Evolutionary conservation across 1,140 invertebrate genomes (phyloP).

Genomic region (Ceratosolen fusciceps): DNA sequence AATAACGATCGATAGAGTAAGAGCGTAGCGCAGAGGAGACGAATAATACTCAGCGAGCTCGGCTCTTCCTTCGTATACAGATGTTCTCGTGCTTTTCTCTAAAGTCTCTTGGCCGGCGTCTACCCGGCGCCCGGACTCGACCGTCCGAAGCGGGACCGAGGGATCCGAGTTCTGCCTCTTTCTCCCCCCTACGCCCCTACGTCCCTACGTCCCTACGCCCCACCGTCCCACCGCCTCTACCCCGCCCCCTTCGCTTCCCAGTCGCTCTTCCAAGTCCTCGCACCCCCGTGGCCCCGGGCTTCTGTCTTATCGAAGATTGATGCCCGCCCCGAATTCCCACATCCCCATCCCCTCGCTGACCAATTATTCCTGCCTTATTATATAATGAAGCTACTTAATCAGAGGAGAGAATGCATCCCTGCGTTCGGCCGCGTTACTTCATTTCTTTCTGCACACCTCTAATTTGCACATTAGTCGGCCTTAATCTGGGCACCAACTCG

Average conservation of each 20-base stretch:
- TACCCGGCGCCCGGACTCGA: slow-evolving; percentile 19
- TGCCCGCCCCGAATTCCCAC: slow-evolving; percentile 62
- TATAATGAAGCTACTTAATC: slow-evolving; percentile 60
- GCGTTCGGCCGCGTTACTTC: background rate
- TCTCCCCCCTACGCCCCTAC: no score
- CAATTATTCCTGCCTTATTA: slow-evolving; percentile 70
- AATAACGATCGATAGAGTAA: slow-evolving; percentile 23
- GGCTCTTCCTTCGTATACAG: background rate
- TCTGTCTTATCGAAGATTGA: slow-evolving; percentile 66
- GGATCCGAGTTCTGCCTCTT: no score
- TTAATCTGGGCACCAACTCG: background rate
- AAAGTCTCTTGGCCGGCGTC: slow-evolving; percentile 3
- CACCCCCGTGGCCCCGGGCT: slow-evolving; percentile 51
- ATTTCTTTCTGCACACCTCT: background rate
- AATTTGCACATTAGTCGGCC: background rate
- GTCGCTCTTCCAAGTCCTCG: slow-evolving; percentile 34
- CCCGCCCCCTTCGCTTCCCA: no score
- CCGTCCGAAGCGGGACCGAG: background rate
- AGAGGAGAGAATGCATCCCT: background rate
- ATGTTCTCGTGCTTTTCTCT: background rate
- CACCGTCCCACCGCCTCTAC: no score
- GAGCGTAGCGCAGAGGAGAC: background rate
- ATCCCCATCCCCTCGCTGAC: no score
- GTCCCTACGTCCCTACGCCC: no score
- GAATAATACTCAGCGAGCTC: background rate